Evolutionary conservation across 2,113 vertebrate species (phyloP), one percentile per base, ranked within the genome.

Genomic region (Urocynchramus pylzowi): DNA sequence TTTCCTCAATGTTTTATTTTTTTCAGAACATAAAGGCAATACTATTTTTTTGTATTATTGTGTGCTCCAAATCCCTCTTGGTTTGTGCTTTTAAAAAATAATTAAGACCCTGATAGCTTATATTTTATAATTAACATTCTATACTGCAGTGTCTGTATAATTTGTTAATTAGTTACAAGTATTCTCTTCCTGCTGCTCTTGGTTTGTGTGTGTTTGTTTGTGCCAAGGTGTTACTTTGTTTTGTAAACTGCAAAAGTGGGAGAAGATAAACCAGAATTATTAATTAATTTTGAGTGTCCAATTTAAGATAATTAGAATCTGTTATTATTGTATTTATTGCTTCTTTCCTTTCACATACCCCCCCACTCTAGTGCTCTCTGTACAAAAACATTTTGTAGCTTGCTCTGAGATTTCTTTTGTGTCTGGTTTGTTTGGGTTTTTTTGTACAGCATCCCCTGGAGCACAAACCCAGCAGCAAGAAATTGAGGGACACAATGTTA

Each of bases 401-500:
- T n/a, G n/a, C 30, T 77, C 59, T 18, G 33, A 20, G 12, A 53
- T 92, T 80, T 93, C 20, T 5, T 45, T 75, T 68, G 69, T 75
- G 69, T 26, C 53, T 60, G 4, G 45, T 22, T 54, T 50, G 24
- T 9, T 27, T 37, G 23, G 21, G 23, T 33, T n/a, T 35, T 47
- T 81, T 53, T n/a, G 30, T 54, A 7, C 31, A 61, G 63, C 47
- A 83, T 18, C 23, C 15, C 21, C 50, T 30, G 63, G 23, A 16
- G 23, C 64, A 71, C 50, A 70, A 64, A 75, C 54, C 16, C 26
- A 9, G 69, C n/a, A 54, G 49, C 9, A 33, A 61, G 61, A 87
- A 91, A 57, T 17, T 0, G 1, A 68, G 39, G 13, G 35, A 30
- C 20, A 31, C 13, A 2, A 0, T 24, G 8, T 39, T 39, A 7